Evolutionary conservation across 30 jellyfish, hydroid and myxozoan genomes (phyloP), one percentile per base, ranked within the genome.

Genomic region (Turritopsis rubra): DNA sequence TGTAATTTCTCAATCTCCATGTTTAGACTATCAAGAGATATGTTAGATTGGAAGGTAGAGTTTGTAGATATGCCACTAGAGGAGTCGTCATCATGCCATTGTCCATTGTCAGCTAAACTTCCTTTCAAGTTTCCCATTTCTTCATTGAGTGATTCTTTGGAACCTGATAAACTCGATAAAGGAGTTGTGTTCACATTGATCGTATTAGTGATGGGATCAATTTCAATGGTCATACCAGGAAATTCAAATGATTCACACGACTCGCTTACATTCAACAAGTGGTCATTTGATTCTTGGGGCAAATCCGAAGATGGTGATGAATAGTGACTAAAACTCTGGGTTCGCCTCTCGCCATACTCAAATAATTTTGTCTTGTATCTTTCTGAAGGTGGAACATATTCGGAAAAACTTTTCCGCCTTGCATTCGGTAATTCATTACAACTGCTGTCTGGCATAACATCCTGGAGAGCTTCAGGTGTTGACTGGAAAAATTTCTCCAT

Each of bases 301-400:
- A 5, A 5, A 41, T 41, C 60, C 13, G 60, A 41, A 41, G 60
- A 41, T 5, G 60, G 60, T 41, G 5, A 5, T 41, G 60, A 41
- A 13, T 41, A 41, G 13, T 41, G 60, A 41, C 60, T 41, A 41
- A 41, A 41, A 41, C 60, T 41, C 13, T 41, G 60, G 60, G 9
- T 41, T 41, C 60, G 60, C 13, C 60, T 41, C 13, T 41, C 60
- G 13, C 60, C 60, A 41, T 41, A 41, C 60, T 41, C 60, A 68
- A 68, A 68, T 1, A 68, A 1, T n/a, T 68, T 27, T 9, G 77
- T n/a, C 19, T 23, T n/a, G 19, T 68, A 68, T 23, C 77, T 23
- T 68, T 68, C 77, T 9, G 77, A 68, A n/a, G 77, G 77, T 68
- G 77, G 77, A n/a, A n/a, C 31, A 68, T 68, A 68, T 22, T 68